Conservation (phyloP, 2,888 invertebrate species). For the Thera britannica region DNA sequence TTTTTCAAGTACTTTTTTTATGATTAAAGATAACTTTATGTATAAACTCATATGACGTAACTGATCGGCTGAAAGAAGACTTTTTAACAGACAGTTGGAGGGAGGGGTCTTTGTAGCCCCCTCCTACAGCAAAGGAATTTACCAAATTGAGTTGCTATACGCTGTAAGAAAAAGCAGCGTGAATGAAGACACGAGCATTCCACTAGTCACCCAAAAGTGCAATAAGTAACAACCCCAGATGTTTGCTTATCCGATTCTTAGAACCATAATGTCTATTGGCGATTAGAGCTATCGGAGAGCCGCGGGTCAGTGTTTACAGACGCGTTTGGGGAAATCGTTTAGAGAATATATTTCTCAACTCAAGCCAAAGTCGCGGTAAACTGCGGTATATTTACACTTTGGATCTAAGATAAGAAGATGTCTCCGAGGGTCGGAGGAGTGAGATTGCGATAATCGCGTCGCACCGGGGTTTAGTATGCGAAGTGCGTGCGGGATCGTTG, state of each 20-base stretch:
- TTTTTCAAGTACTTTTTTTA: not conserved
- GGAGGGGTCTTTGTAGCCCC: no score
- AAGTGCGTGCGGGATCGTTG: conserved; percentile 75
- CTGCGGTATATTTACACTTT: conserved; percentile 61
- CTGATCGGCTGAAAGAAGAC: no score
- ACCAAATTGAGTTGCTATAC: no score
- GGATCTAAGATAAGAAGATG: conserved; percentile 63
- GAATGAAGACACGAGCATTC: not conserved
- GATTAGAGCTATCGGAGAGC: conserved; percentile 62
- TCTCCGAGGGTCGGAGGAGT: conserved; percentile 56
- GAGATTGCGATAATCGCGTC: conserved; percentile 70
- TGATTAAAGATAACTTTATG: not conserved
- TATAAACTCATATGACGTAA: no score
- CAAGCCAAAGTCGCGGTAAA: no score
- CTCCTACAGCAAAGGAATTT: no score
- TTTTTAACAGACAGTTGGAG: no score
- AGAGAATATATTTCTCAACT: conserved; percentile 33
- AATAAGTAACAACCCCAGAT: conserved; percentile 34
- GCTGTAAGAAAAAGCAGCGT: not conserved
- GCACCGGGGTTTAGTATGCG: conserved; percentile 79
- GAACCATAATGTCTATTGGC: conserved; percentile 56
- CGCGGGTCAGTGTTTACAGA: conserved; percentile 44
- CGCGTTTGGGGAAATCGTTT: conserved; percentile 64
- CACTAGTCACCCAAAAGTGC: not conserved
- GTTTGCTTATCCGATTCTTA: conserved; percentile 58